A percentile compares a stretch with the other conserved stretches of the same genome.
Conservation (phyloP, 2,888 invertebrate genomes). For the Orthonevra nobilis region DNA sequence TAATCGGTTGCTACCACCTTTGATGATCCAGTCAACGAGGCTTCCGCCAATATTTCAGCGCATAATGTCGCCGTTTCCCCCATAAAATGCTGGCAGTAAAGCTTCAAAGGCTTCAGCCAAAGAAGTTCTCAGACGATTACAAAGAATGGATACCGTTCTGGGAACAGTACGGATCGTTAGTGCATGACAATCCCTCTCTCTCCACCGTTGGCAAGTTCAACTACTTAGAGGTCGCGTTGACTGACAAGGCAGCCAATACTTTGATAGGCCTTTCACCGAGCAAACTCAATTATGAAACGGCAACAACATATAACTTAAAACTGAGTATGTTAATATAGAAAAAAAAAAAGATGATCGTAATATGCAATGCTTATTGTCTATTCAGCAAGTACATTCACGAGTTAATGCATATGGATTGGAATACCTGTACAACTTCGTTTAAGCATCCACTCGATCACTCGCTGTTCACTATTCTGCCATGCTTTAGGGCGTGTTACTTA, state of each 20-base stretch:
- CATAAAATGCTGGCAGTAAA: slow-evolving; percentile 17
- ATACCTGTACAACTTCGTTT: slow-evolving; percentile 24
- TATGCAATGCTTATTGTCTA: slow-evolving; percentile 31
- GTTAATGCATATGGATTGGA: slow-evolving; percentile 15
- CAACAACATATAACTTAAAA: slow-evolving; percentile 24
- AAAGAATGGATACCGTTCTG: slow-evolving; percentile 43
- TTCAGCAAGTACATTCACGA: slow-evolving; percentile 20
- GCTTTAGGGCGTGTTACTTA: slow-evolving; percentile 29
- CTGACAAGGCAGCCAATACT: slow-evolving; percentile 12
- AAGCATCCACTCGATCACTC: slow-evolving; percentile 30
- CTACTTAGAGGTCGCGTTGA: slow-evolving; percentile 7
- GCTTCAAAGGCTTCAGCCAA: slow-evolving; percentile 12
- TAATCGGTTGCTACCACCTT: background rate
- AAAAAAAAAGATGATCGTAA: slow-evolving; percentile 24
- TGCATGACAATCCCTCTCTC: slow-evolving; percentile 28
- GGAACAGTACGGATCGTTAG: slow-evolving; percentile 21
- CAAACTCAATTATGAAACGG: slow-evolving; percentile 9
- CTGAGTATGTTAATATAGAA: slow-evolving; percentile 33
- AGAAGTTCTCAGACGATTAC: slow-evolving; percentile 17
- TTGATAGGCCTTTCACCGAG: slow-evolving; percentile 23
- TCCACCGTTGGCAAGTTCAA: slow-evolving; percentile 25
- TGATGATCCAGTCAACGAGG: background rate
- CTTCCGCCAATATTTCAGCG: background rate
- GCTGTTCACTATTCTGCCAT: slow-evolving; percentile 27
- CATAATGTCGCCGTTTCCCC: slow-evolving; percentile 5